These are phyloP conservation scores for Synodontis membranacea DNA, from an alignment of 2,113 vertebrate species.

Conservation along the genomic window DNA sequence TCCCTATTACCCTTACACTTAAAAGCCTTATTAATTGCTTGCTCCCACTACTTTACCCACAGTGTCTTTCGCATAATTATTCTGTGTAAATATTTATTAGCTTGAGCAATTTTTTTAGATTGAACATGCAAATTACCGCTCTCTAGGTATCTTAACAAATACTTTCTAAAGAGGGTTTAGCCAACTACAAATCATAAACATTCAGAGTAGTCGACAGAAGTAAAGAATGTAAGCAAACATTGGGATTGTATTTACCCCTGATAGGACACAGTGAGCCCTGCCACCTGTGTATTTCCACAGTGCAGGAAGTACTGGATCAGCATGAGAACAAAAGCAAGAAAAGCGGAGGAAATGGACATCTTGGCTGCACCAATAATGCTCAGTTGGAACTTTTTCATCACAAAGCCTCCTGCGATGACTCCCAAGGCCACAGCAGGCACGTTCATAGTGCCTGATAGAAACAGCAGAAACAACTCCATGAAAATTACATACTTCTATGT, in stretches of 20 bases:
- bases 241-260: conserved; percentile 75
- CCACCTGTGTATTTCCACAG: conserved; percentile 84
- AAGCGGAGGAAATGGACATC: conserved; percentile 68
- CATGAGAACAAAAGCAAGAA: conserved; percentile 77
- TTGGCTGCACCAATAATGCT: conserved; percentile 79
- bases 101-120: no score
- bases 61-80: background rate
- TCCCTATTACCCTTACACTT: background rate
- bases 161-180: background rate
- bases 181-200: background rate
- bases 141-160: background rate
- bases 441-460: conserved; percentile 81
- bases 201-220: background rate
- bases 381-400: conserved; percentile 86
- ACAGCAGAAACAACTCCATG: background rate
- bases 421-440: conserved; percentile 91
- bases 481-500: background rate
- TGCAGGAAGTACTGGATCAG: conserved; percentile 75
- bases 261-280: conserved; percentile 84
- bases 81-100: background rate
- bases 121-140: background rate
- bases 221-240: background rate
- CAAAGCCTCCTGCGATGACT: conserved; percentile 85
- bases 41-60: background rate
- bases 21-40: background rate